Evolutionary conservation across 2,888 invertebrate species (phyloP), one percentile per base, ranked within the genome.

Genomic region (Patella depressa): DNA sequence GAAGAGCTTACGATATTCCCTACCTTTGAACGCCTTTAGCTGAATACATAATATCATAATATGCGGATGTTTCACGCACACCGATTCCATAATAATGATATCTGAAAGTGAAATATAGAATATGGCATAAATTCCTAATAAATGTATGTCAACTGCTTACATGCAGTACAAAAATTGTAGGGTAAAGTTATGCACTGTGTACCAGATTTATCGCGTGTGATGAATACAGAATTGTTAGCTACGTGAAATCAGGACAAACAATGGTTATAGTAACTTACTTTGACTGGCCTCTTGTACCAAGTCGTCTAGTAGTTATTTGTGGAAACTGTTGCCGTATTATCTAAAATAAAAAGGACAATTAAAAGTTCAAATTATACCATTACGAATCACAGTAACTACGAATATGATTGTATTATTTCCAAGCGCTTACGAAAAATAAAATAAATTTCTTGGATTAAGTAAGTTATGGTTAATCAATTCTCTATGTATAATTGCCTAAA

Each of bases 261-360:
- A 45, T 45, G 9, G 45, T 45, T 45, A 45, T 45, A 7, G 45
- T 9, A 45, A 78, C 88, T 82, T 90, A 93, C 89, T 93, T 92
- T 14, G 93, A 93, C 82, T 93, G 93, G 15, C 93, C 93, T 78
- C 93, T 81, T 1, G 93, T 93, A 17, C 93, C 93, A 19, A 93
- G 88, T 71, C 93, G 84, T 77, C 93, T 83, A 0, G 93, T 93
- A 7, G 93, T 93, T 53, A 93, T 88, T 77, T 92, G 92, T 0
- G 93, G 92, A 85, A 93, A 93, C 87, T 93, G 93, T 82, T 93
- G 93, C 3, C 93, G 89, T 77, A 93, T 93, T 57, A 93, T 93
- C 93, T 93, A 85, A 12, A 83, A 83, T 45, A 24, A 75, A 69
- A 75, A 12, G n/a, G 24, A n/a, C n/a, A 24, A 3, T 34, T 34